These are phyloP conservation scores for Phyllostomus hastatus DNA, from an alignment of 2,113 vertebrate species.

Conservation along the genomic window DNA sequence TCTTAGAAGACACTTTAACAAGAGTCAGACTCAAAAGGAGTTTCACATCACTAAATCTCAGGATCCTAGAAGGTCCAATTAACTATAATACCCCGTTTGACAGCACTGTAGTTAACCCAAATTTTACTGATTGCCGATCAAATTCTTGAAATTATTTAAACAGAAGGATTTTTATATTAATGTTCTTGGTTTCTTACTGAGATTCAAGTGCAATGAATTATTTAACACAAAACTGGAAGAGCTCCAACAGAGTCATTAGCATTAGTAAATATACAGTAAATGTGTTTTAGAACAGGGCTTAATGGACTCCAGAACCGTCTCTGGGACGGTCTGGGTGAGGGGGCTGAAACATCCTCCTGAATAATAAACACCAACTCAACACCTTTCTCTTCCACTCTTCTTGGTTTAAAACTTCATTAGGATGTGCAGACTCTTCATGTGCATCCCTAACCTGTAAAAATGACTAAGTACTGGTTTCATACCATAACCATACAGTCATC, in stretches of 20 bases:
- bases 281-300: constrained; percentile 60
- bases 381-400: constrained; percentile 29
- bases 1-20: constrained; percentile 36
- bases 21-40: constrained; percentile 43
- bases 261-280: constrained; percentile 69
- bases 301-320: constrained; percentile 56
- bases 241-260: constrained; percentile 70
- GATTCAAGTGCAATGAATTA: constrained; percentile 70
- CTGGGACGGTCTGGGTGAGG: neutral
- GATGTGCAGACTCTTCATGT: neutral
- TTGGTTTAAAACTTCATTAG: constrained; percentile 39
- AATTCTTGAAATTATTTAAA: constrained; percentile 60
- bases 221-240: constrained; percentile 71
- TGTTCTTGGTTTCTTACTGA: constrained; percentile 57
- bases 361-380: constrained; percentile 13
- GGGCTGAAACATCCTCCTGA: neutral
- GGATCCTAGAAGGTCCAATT: constrained; percentile 62
- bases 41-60: constrained; percentile 56
- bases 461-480: neutral
- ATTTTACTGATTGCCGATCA: constrained; percentile 56
- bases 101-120: constrained; percentile 35
- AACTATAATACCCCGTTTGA: constrained; percentile 31
- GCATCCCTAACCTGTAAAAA: neutral
- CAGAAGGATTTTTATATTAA: constrained; percentile 56
- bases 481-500: neutral